Evolutionary conservation across 2,113 vertebrate genomes (phyloP).

Genomic region (Cephalopterus ornatus): DNA sequence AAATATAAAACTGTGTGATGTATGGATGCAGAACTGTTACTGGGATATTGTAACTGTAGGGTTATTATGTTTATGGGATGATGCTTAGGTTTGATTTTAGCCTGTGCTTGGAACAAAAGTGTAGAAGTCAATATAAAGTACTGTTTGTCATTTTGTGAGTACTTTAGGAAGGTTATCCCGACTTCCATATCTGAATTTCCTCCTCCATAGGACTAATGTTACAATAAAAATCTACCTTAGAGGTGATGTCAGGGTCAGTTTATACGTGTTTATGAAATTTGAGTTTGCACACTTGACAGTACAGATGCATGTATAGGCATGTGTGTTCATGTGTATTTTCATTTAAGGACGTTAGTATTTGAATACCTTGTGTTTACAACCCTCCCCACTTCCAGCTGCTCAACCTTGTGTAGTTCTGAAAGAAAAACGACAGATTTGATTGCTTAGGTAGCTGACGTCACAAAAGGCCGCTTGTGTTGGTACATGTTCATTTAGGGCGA

Average conservation of each 20-base stretch:
- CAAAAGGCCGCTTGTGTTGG: background rate
- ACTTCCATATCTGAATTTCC: background rate
- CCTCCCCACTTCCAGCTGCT: background rate
- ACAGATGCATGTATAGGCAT: background rate
- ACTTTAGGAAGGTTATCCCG: background rate
- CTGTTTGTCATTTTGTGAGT: background rate
- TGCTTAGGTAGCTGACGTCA: background rate
- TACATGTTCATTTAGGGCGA: background rate
- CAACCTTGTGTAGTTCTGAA: background rate
- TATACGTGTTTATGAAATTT: background rate
- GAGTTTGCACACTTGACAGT: background rate
- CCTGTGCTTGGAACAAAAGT: background rate
- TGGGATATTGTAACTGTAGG: background rate
- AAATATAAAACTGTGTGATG: background rate
- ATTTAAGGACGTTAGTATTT: background rate
- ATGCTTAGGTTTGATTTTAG: background rate
- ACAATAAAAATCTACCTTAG: background rate
- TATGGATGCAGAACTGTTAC: background rate
- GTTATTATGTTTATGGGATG: background rate
- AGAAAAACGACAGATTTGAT: background rate
- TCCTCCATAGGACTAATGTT: background rate
- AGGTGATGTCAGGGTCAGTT: background rate
- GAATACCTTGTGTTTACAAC: background rate
- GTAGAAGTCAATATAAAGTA: background rate
- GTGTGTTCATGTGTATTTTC: background rate